Evolutionary conservation across 2,113 vertebrate genomes (phyloP), one percentile per base, ranked within the genome.

Genomic region (Urocolius indicus): DNA sequence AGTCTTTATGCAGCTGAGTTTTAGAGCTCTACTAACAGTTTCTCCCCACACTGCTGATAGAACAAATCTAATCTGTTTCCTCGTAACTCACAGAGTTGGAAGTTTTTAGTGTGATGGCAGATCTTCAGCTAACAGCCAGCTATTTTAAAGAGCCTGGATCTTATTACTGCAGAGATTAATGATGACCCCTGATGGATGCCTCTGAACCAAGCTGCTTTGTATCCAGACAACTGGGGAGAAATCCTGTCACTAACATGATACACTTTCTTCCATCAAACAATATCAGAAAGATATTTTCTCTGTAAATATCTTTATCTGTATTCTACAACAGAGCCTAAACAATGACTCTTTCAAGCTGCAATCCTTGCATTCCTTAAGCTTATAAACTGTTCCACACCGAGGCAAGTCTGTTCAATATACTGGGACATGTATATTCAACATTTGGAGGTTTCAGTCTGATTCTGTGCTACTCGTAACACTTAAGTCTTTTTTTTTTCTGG

Each of bases 231-330:
- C 76, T n/a, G 26, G 52, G 57, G 48, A 93, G 81, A 95, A 95
- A 81, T 72, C 38, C 86, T 93, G 89, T 94, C 94, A 75, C 78
- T 90, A 94, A 63, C 80, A 22, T 87, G 88, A 94, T 88, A 78
- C 26, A 21, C 92, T 89, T 97, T 67, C 32, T 14, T 95, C 48
- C 86, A 94, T 94, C 94, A 96, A 87, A 92, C 93, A 89, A 84
- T 96, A 97, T 84, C 95, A 78, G 91, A 72, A 86, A 96, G 95
- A 96, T 96, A 94, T 94, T 95, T 97, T 94, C 89, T 97, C 76
- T 97, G 95, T 96, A 95, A 96, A 96, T 97, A 93, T 12, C 79
- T 94, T 97, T 96, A 97, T 97, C 95, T 96, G 61, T 89, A 41
- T 92, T 84, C 84, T 84, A 43, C 68, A 78, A 75, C 83, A 90